These are phyloP conservation scores for Ennomos quercinarius DNA, from an alignment of 2,888 invertebrate genomes.

Conservation along the genomic window DNA sequence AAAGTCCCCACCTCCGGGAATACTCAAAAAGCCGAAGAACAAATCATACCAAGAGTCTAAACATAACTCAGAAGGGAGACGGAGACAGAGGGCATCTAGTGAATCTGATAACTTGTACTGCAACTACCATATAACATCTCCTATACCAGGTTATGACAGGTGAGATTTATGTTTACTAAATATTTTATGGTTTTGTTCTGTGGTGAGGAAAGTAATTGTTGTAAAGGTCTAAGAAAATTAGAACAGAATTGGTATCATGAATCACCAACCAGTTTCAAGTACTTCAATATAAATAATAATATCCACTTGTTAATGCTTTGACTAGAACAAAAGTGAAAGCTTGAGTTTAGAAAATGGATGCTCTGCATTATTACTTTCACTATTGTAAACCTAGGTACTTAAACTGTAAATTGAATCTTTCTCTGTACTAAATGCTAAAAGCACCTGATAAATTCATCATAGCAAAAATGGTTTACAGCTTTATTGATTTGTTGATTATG, in stretches of 20 bases:
- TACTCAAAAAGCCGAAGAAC: conserved; percentile 76
- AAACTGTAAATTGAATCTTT: not conserved
- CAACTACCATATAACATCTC: conserved; percentile 61
- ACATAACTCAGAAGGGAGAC: conserved; percentile 64
- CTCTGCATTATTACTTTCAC: conserved; percentile 4
- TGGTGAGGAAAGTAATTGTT: no score
- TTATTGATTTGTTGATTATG: not conserved
- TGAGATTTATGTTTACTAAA: conserved; percentile 46
- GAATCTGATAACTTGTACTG: conserved; percentile 78
- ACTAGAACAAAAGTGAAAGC: conserved; percentile 3
- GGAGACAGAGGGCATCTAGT: conserved; percentile 78
- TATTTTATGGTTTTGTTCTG: no score
- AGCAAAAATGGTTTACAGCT: conserved; percentile 1
- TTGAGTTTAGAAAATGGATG: not conserved
- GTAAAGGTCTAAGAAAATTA: no score
- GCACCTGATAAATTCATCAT: conserved; percentile 6
- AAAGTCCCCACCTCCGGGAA: conserved; percentile 71
- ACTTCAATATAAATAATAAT: no score
- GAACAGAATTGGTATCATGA: no score
- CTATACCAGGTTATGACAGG: conserved; percentile 73
- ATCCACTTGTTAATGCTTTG: not conserved
- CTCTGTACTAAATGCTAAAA: not conserved
- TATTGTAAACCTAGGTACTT: conserved; percentile 1
- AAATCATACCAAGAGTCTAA: conserved; percentile 64
- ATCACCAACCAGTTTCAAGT: no score